Evolutionary conservation across 2,797 vertebrate species (phyloP).

Genomic region (Gobionotothen gibberifrons): DNA sequence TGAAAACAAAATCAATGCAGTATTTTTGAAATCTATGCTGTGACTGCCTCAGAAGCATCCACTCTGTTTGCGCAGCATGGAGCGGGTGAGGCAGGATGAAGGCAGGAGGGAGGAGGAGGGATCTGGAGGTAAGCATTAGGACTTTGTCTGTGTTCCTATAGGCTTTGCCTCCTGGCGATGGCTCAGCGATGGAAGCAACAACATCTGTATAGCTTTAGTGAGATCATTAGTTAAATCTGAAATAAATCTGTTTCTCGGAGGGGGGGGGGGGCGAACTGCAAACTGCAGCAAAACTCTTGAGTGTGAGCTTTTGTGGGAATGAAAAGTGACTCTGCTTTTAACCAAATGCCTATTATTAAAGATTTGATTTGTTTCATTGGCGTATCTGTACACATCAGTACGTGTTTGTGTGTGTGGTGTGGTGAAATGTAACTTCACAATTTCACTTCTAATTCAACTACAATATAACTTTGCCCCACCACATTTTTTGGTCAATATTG

Average conservation of each 20-base stretch:
- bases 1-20: conserved; percentile 53
- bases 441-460: too few relatives aligned
- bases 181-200: conserved; percentile 54
- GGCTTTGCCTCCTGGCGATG: conserved; percentile 69
- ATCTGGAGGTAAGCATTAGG: conserved; percentile 67
- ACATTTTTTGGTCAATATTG: too few relatives aligned
- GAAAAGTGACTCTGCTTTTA: conserved; percentile 30
- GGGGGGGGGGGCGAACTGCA: neutral
- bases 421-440: too few relatives aligned
- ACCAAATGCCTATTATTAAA: conserved; percentile 9
- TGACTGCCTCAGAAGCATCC: conserved; percentile 48
- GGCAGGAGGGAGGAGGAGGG: conserved; percentile 38
- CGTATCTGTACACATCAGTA: too few relatives aligned
- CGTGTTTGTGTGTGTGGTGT: too few relatives aligned
- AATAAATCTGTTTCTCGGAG: neutral
- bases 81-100: conserved; percentile 47
- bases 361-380: neutral
- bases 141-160: conserved; percentile 69
- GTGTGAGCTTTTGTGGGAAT: conserved; percentile 19
- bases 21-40: conserved; percentile 58
- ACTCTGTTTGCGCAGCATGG: conserved; percentile 51
- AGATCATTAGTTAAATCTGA: conserved; percentile 57
- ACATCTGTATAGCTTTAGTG: conserved; percentile 68
- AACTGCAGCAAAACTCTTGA: conserved; percentile 27
- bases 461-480: too few relatives aligned